Base-by-base conservation (phyloP, 2,888 invertebrate species). In the Tachystola acroxantha region DNA sequence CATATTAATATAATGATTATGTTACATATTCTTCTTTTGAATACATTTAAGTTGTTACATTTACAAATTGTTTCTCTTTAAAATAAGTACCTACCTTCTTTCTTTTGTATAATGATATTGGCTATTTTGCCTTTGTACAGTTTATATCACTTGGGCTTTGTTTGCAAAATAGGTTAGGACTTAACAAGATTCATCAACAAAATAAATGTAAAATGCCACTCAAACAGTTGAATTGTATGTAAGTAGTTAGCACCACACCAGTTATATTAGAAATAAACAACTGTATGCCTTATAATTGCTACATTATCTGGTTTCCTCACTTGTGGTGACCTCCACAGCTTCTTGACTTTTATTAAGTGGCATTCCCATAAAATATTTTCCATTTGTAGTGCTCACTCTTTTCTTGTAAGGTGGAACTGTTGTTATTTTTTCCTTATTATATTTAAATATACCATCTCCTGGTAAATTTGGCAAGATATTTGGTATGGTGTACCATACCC, bases 361-460 rank as follows among this genome's bases (percentile, higher is more conserved):
- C 89, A 94, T 91, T 28, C 95, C 94, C 94, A 95, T 94, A 57
- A 95, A 95, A 56, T 88, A 78, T 57, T 88, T 87, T n/a, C 84
- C 87, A 69, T 88, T 82, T 40, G 71, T 63, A 48, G 85, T 72
- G 42, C 87, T 81, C 34, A 70, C 73, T 55, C 86, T 77, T 63
- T 87, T 85, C 51, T 78, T 71, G 42, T 72, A 57, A n/a, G 65
- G 71, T 41, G 71, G 64, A 54, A 55, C 48, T 42, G 62, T 60
- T 50, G 49, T 42, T 14, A 56, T 38, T 57, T 78, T 85, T 12
- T 78, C 82, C 59, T 91, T 91, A 53, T 91, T 92, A 61, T 96
- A 96, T 55, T 90, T 92, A 67, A 96, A 96, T 44, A 91, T 72
- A 27, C 95, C 95, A 50, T 92, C 92, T 9, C 95, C 96, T 10